Evolutionary conservation across 2,888 invertebrate genomes (phyloP), one percentile per base, ranked within the genome.

Genomic region (Rhodophaea formosa): DNA sequence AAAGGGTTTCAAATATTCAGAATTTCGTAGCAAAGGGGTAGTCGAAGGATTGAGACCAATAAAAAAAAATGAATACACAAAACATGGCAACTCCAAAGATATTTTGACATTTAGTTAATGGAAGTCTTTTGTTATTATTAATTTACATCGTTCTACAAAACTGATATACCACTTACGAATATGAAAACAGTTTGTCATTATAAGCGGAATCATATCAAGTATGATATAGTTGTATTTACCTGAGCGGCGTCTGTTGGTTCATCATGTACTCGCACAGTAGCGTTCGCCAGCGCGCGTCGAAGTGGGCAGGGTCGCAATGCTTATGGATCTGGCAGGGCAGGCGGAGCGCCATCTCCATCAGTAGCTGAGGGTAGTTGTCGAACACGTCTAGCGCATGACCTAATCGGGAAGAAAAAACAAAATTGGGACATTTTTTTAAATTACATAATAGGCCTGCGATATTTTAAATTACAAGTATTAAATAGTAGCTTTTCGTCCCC

Each of bases 251-350:
- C 78, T 97, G 96, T 66, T 96, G 95, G 53, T 96, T 95, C 97
- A 98, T 98, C 96, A 98, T 97, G 77, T 97, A 98, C 77, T 98
- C 97, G 85, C 98, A 98, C 3, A 98, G 92, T 57, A 95, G 93
- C 44, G 95, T 95, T 67, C 95, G 95, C 97, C 97, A 97, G 8
- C 94, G 92, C 62, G 93, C 86, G 68, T 93, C 93, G 65, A 93
- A 93, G 68, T 90, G 80, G 45, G 92, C 84, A 0, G 92, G 91
- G 66, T 93, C 95, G 62, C 94, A 95, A 75, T 96, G 95, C 72
- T 96, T 96, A 77, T 96, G 95, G 29, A 98, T 96, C 92, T 98
- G 98, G 79, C 98, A 98, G 0, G 99, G 98, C 58, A 99, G 91
- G 16, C 98, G 93, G 8, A 99, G 92, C 0, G 97, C 96, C 94